Percentiles rank a stretch among this genome's conserved stretches.
phyloP scores from a whole-genome alignment of 2,888 invertebrate genomes.

The Leptogaster cylindrica region DNA sequence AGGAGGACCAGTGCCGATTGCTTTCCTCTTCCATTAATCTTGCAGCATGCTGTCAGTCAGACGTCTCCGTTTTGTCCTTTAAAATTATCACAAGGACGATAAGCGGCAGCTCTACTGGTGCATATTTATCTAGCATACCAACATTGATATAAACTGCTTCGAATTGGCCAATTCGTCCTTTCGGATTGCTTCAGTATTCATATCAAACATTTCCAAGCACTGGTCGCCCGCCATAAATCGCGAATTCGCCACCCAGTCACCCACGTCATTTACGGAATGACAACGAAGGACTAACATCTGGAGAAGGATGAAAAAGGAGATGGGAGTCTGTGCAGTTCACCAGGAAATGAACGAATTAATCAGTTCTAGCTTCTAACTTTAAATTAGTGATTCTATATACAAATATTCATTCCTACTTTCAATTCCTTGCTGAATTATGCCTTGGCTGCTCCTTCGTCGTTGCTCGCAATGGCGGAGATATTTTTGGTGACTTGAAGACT shows the following conservation, averaged over 20 bases:
- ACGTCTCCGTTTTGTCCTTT: constrained; percentile 22
- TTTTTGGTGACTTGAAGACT: constrained; percentile 20
- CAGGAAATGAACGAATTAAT: neutral
- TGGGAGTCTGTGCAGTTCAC: too few species aligned
- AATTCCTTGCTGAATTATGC: constrained; percentile 11
- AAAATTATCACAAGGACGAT: constrained; percentile 26
- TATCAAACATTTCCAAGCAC: too few species aligned
- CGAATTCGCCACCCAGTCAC: neutral
- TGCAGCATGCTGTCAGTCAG: constrained; percentile 25
- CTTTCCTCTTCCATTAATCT: constrained; percentile 19
- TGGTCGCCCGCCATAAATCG: constrained; percentile 11
- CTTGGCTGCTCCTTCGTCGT: neutral
- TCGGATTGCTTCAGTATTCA: too few species aligned
- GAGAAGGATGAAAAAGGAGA: too few species aligned
- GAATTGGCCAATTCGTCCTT: too few species aligned
- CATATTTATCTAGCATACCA: constrained; percentile 17
- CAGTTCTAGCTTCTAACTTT: neutral
- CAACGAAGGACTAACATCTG: constrained; percentile 8
- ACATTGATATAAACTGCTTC: too few species aligned
- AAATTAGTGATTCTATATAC: constrained; percentile 27
- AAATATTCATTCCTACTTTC: neutral
- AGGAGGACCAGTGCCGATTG: constrained; percentile 8
- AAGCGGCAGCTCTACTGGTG: neutral
- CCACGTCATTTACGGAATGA: constrained; percentile 1
- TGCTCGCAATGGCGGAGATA: neutral